Evolutionary conservation across 2,113 vertebrate genomes (phyloP).

Genomic region (Nothoprocta pentlandii): DNA sequence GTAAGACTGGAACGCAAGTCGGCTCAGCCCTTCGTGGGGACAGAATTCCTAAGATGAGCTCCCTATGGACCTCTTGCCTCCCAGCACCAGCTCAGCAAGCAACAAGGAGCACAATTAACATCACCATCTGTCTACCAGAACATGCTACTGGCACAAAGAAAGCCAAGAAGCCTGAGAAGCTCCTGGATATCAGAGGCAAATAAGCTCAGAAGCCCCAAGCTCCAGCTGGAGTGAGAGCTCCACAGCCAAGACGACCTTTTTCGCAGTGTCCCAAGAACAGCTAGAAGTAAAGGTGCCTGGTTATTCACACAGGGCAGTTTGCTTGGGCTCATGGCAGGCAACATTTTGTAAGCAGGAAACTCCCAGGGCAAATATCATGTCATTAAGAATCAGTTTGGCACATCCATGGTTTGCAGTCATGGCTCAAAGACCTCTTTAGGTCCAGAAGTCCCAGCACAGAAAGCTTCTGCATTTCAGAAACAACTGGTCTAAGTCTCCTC

Average conservation of each 20-base stretch:
- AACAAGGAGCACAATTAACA: neutral
- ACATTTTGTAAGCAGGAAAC: neutral
- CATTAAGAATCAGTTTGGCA: neutral
- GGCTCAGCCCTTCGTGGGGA: neutral
- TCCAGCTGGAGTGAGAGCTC: neutral
- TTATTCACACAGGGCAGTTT: neutral
- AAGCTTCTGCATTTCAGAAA: neutral
- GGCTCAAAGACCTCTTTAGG: neutral
- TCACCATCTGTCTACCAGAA: neutral
- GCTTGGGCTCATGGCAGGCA: neutral
- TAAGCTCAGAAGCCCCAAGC: neutral
- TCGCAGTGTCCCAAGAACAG: neutral
- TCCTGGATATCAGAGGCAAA: neutral
- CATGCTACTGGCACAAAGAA: neutral
- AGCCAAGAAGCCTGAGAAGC: neutral
- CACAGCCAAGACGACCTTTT: neutral
- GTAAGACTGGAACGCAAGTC: neutral
- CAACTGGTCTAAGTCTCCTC: neutral
- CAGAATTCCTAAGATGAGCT: neutral
- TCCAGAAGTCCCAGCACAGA: neutral
- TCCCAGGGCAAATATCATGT: neutral
- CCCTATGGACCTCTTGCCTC: neutral
- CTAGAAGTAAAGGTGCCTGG: neutral
- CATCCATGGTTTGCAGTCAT: fast-evolving
- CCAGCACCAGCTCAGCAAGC: neutral